Base-by-base conservation (phyloP, 2,888 invertebrate genomes). In the Thyatira batis region DNA sequence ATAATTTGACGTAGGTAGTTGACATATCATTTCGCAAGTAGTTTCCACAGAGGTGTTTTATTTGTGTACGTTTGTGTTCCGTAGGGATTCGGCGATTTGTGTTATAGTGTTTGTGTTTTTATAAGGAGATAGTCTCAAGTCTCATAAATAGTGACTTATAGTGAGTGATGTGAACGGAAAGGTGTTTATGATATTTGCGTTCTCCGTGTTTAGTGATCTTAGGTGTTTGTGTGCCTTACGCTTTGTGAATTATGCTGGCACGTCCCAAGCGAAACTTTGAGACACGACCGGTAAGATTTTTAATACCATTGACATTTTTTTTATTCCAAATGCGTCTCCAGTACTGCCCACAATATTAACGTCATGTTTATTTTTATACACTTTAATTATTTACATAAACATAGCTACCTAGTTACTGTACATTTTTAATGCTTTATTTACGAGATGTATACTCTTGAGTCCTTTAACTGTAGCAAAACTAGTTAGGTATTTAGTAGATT, bases 1-100 rank as follows among this genome's bases (percentile, higher is more conserved):
- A 73, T 78, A 71, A 76, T 79, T 86, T 84, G 81, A 85, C 82
- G 80, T 85, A 81, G 77, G 76, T 72, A 76, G 73, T 87, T 88
- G 88, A 85, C 87, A 84, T 84, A 82, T 81, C 83, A 74, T 89
- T 88, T 89, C 87, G 85, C 87, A 88, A 89, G 85, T 85, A 80
- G 76, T 81, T 78, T 80, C 77, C 72, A 75, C 76, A 65, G 77
- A 81, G 83, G 83, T 86, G 84, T 82, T 84, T 80, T 86, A 49
- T 54, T 87, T 89, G 87, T 89, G 87, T 89, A 85, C 79, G 72
- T 78, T 73, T 76, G 39, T 33, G 78, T 80, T 79, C 67, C 63
- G 66, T 65, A 67, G 69, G 63, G 71, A 71, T 76, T 66, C 58
- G 60, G 76, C 75, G 72, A 61, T 67, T 66, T 56, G 67, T 69